phyloP scores from a whole-genome alignment of 2,888 invertebrate genomes.

The Meghimatium bilineatum region DNA sequence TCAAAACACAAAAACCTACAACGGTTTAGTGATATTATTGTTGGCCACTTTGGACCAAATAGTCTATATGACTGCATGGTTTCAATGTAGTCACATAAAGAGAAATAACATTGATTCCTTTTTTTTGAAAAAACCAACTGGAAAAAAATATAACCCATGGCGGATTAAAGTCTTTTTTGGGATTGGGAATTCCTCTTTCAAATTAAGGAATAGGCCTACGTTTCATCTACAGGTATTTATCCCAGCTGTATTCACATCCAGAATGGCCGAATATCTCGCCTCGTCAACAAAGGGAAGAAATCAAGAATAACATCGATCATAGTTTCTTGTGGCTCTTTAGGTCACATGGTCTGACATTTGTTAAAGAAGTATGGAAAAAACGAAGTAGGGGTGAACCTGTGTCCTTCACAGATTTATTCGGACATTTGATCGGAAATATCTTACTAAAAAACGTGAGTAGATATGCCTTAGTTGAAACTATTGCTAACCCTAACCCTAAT shows the following conservation, averaged over 20 bases:
- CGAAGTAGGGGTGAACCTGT: constrained; percentile 77
- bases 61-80: too few relatives aligned
- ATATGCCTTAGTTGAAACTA: neutral
- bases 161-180: too few relatives aligned
- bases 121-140: too few relatives aligned
- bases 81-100: too few relatives aligned
- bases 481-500: too few relatives aligned
- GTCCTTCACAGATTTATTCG: constrained; percentile 79
- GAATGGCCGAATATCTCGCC: constrained; percentile 76
- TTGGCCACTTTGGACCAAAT: too few relatives aligned
- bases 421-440: constrained; percentile 78
- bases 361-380: constrained; percentile 72
- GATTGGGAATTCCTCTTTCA: too few relatives aligned
- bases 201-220: too few relatives aligned
- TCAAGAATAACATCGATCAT: constrained; percentile 72
- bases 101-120: too few relatives aligned
- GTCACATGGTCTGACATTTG: constrained; percentile 71
- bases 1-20: too few relatives aligned
- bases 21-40: too few relatives aligned
- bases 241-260: constrained; percentile 77
- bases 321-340: constrained; percentile 74
- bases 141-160: too few relatives aligned
- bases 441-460: constrained; percentile 75
- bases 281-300: constrained; percentile 72
- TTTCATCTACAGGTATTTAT: constrained; percentile 76